Base-by-base conservation (phyloP, 2,113 vertebrate species). In the Rhinichthys klamathensis region DNA sequence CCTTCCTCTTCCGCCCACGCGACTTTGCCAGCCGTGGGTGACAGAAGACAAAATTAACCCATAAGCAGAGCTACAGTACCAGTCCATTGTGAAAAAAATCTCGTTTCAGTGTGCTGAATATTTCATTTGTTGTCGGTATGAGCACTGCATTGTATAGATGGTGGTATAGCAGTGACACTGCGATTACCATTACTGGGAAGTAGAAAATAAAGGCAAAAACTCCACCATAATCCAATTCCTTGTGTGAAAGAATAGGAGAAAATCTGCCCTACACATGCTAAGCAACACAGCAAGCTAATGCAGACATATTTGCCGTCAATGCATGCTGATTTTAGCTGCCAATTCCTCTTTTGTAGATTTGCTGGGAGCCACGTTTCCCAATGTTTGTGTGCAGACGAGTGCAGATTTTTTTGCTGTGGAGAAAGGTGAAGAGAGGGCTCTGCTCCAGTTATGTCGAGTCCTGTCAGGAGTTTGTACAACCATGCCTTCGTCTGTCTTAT, bases 371-470 rank as follows among this genome's bases (percentile, higher is more conserved):
- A 83, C 30, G 72, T 86, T 90, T 65, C 73, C 82, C 65, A 21
- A 51, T 80, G 76, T 87, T 86, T 85, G 63, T 87, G 82, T 85
- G 79, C 81, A 86, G 87, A 81, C 81, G 85, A 85, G 32, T 18
- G 46, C 80, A 81, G 61, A 61, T 82, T 84, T 82, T 80, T 82
- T 76, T 23, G 84, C n/a, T 70, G 65, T 58, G 65, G 56, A 78
- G 72, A 67, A 56, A 73, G 54, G 87, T 87, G 84, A 82, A 82
- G 81, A 83, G 84, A 84, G 83, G 86, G 78, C 77, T 87, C 72
- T 87, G 84, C 81, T 86, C 88, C 70, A 85, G 78, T 89, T 82
- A 83, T 38, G 88, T 82, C 25, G 46, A 74, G 85, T 91, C 86
- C 67, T 75, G 46, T 92, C 91, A 90, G 44, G 56, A 78, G 78